A percentile compares a stretch with the other conserved stretches of the same genome.
Conservation (phyloP, 1,140 invertebrate genomes). For the Leptoteleia sp. region DNA sequence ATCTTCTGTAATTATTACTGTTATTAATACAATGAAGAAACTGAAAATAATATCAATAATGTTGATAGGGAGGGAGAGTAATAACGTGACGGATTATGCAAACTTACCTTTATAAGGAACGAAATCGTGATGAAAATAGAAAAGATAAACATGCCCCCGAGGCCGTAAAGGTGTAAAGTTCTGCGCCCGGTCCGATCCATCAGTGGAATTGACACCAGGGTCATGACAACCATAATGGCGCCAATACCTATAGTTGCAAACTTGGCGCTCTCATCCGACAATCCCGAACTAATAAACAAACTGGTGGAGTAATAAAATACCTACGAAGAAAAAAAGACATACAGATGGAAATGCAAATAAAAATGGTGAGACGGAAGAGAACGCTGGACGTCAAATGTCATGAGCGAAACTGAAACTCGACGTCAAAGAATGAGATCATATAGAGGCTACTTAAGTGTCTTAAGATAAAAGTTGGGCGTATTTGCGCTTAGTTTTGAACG, state of each 20-base stretch:
- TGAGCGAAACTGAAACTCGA: conserved; percentile 8
- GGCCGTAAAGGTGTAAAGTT: conserved; percentile 96
- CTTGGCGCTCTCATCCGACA: conserved; percentile 91
- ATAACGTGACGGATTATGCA: conserved; percentile 9
- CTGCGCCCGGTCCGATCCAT: conserved; percentile 97
- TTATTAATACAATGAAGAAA: too few relatives aligned
- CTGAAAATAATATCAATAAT: too few relatives aligned
- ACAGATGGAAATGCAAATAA: conserved; percentile 6
- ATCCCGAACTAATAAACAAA: conserved; percentile 93
- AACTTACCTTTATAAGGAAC: conserved; percentile 93
- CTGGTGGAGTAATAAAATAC: conserved; percentile 98
- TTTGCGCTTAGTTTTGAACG: conserved; percentile 10
- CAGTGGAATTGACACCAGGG: conserved; percentile 96
- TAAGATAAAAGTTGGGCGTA: conserved; percentile 14
- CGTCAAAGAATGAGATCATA: conserved; percentile 6
- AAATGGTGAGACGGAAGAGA: background rate
- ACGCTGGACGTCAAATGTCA: background rate
- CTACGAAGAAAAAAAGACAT: conserved; percentile 82
- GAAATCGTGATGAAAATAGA: conserved; percentile 98
- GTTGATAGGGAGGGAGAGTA: background rate
- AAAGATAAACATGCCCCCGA: conserved; percentile 98
- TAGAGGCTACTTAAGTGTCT: conserved; percentile 3
- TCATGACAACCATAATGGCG: conserved; percentile 98
- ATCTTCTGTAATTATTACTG: too few relatives aligned
- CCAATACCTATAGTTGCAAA: conserved; percentile 98